Evolutionary conservation across 1,140 invertebrate species (phyloP).

Genomic region (Heliothis subflexa): DNA sequence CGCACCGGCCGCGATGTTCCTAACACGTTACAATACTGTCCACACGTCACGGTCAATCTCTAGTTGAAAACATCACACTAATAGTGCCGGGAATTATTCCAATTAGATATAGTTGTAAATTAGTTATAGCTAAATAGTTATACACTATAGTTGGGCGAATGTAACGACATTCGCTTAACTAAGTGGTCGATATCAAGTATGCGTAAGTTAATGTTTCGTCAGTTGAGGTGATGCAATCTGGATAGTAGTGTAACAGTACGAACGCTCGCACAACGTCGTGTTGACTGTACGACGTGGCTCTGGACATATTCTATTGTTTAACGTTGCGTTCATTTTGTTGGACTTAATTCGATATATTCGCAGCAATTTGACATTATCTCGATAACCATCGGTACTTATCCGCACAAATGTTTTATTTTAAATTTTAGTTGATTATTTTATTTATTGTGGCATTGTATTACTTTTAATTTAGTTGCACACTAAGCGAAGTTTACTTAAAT

Average conservation of each 20-base stretch:
- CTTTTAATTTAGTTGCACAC: constrained; percentile 66
- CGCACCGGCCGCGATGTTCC: constrained; percentile 31
- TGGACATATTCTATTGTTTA: neutral
- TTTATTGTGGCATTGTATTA: constrained; percentile 74
- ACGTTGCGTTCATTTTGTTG: constrained; percentile 36
- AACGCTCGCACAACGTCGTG: neutral
- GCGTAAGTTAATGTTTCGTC: neutral
- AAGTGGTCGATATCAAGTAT: neutral
- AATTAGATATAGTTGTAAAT: constrained; percentile 19
- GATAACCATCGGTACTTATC: constrained; percentile 76
- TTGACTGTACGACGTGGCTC: too few relatives aligned
- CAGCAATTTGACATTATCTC: constrained; percentile 31
- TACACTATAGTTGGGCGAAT: neutral
- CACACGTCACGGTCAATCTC: neutral
- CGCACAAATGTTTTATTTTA: constrained; percentile 79
- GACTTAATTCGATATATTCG: constrained; percentile 36
- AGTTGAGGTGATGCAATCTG: neutral
- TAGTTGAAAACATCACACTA: constrained; percentile 12
- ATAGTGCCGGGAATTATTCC: constrained; percentile 27
- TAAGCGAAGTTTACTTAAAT: constrained; percentile 80
- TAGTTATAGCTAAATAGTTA: constrained; percentile 6
- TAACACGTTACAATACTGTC: neutral
- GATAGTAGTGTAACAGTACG: neutral
- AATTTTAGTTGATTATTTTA: constrained; percentile 76
- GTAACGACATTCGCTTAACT: neutral